Evolutionary conservation across 2,113 vertebrate species (phyloP), one percentile per base, ranked within the genome.

Genomic region (Otis tarda): DNA sequence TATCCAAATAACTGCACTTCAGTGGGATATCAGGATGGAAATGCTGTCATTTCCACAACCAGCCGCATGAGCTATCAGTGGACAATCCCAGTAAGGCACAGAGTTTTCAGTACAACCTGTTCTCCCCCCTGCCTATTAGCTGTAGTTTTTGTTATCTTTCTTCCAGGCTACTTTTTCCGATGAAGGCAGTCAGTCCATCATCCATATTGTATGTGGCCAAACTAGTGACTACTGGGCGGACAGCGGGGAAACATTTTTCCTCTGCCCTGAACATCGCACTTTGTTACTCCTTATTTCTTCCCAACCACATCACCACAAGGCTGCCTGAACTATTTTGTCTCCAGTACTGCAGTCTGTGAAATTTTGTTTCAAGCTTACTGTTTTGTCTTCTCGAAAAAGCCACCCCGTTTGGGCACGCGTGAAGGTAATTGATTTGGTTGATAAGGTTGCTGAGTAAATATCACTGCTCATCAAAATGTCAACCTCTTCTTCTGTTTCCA

Each of bases 401-500:
- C 99, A 99, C 53, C 99, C 99, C 0, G 98, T 99, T 96, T 99
- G 99, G 35, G 99, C 99, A 93, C 99, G 98, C 1, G 99, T 98
- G 97, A 99, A 99, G 31, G 98, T 99, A 95, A 99, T 99, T 80
- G 99, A 99, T 97, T 99, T 99, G 95, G 99, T 99, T 96, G 99
- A 99, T 94, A 99, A 98, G 1, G 99, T 99, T 95, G 99, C 99
- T 2, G 99, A 99, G 97, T 99, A 99, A 94, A 99, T 99, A 73
- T 99, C 99, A 7, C 99, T 99, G 98, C 99, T 99, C 99, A 99
- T 99, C 97, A 99, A 97, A 97, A 99, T 99, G 97, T 99, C 99
- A 93, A 99, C 99, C 90, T 99, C 99, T 83, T 99, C 99, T 95
- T 99, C 99, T 0, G 99, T 99, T 98, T 99, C 99, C 99, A 99